Evolutionary conservation across 2,888 invertebrate genomes (phyloP).

Genomic region (Papilio elwesi): DNA sequence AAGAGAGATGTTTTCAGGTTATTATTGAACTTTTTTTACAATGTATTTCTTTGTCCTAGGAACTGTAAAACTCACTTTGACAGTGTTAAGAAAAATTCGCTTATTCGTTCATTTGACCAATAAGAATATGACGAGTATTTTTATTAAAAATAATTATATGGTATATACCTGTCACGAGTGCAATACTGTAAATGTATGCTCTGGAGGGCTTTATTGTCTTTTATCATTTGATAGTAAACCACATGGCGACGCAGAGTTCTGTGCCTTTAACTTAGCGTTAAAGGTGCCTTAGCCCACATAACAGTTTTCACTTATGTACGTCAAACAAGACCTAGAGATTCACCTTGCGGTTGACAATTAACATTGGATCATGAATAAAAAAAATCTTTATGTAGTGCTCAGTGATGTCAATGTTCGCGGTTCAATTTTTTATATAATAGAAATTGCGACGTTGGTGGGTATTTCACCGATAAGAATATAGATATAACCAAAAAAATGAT

Average conservation of each 20-base stretch:
- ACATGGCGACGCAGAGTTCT: neutral
- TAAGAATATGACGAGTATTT: too few relatives aligned
- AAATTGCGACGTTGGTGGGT: slow-evolving; percentile 10
- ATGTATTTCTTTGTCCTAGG: neutral
- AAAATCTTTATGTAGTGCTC: slow-evolving; percentile 7
- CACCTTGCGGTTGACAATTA: slow-evolving; percentile 32
- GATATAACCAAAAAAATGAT: slow-evolving; percentile 4
- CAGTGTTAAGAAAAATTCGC: too few relatives aligned
- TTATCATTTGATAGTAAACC: neutral
- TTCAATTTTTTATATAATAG: neutral
- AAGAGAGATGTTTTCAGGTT: slow-evolving; percentile 93
- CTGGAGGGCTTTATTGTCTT: neutral
- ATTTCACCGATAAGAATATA: neutral
- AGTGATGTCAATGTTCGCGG: slow-evolving; percentile 33
- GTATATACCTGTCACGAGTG: neutral
- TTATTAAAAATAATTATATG: neutral
- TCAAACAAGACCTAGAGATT: slow-evolving; percentile 25
- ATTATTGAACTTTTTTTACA: slow-evolving; percentile 24
- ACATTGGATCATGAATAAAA: slow-evolving; percentile 13
- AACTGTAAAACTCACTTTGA: neutral
- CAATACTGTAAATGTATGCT: neutral
- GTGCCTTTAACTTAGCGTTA: neutral
- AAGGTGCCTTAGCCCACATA: neutral
- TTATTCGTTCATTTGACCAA: too few relatives aligned
- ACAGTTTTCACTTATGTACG: slow-evolving; percentile 15